Percentiles rank a stretch among this genome's conserved stretches.
Conservation (phyloP, 2,888 invertebrate genomes). For the Dasysyrphus albostriatus region DNA sequence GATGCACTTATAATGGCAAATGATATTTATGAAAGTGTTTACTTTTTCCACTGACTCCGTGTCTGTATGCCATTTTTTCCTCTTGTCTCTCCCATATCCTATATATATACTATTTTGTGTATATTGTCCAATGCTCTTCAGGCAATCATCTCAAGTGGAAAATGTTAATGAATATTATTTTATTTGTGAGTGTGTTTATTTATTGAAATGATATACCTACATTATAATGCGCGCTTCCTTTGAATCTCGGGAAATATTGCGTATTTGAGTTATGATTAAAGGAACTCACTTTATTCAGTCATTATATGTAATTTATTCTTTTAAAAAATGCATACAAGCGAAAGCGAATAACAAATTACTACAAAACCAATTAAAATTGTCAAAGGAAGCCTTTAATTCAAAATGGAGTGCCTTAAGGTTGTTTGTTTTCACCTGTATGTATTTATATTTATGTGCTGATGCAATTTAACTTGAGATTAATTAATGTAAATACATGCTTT, state of each 20-base stretch:
- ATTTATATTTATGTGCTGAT: background rate
- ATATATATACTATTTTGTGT: too few species aligned
- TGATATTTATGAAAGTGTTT: conserved; percentile 48
- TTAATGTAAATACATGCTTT: too few species aligned
- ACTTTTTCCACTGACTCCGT: conserved; percentile 26
- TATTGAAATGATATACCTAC: conserved; percentile 27
- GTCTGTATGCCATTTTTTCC: background rate
- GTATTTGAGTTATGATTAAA: conserved; percentile 18
- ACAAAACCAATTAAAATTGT: conserved; percentile 8
- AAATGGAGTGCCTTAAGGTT: background rate
- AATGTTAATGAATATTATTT: conserved; percentile 69
- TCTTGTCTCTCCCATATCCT: background rate
- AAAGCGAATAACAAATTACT: conserved; percentile 25
- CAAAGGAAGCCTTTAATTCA: background rate
- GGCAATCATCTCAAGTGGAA: conserved; percentile 64
- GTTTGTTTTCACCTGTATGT: conserved; percentile 10
- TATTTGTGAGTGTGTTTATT: conserved; percentile 53
- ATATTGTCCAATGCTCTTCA: conserved; percentile 15
- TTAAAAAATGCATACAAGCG: background rate
- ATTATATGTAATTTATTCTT: conserved; percentile 1
- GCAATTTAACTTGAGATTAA: too few species aligned
- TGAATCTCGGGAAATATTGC: background rate
- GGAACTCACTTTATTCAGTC: background rate
- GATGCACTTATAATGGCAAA: conserved; percentile 32
- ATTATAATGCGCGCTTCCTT: conserved; percentile 22